Percentiles rank a stretch among this genome's conserved stretches.
phyloP scores from a whole-genome alignment of 2,113 vertebrate genomes.

The Ciconia maguari region DNA sequence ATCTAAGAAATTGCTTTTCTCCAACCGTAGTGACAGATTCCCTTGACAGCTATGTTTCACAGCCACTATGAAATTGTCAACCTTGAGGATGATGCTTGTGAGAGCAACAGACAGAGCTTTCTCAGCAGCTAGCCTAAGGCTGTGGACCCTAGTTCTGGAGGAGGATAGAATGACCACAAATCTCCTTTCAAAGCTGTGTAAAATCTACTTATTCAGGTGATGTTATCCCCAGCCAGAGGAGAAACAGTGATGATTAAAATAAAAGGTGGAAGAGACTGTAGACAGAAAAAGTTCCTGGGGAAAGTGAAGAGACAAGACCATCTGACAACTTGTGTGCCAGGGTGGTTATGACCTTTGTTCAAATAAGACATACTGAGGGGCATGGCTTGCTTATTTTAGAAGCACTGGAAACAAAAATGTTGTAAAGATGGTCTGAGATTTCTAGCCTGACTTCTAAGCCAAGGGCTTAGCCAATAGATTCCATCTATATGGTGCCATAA shows the following conservation, averaged over 20 bases:
- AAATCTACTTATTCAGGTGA: neutral
- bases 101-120: neutral
- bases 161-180: neutral
- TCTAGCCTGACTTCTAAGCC: neutral
- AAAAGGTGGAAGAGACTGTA: neutral
- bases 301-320: neutral
- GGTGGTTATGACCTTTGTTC: neutral
- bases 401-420: neutral
- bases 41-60: neutral
- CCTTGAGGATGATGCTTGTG: neutral
- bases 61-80: slow-evolving; percentile 13
- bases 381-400: neutral
- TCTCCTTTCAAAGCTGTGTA: neutral
- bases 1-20: slow-evolving; percentile 3
- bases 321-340: neutral
- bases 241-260: neutral
- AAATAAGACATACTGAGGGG: neutral
- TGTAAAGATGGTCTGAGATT: neutral
- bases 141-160: neutral
- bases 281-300: neutral
- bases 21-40: neutral
- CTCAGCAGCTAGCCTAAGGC: slow-evolving; percentile 8
- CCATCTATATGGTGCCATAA: neutral
- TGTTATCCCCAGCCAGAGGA: neutral
- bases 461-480: neutral